Evolutionary conservation across 2,113 vertebrate species (phyloP).

Genomic region (Apeltes quadracus): DNA sequence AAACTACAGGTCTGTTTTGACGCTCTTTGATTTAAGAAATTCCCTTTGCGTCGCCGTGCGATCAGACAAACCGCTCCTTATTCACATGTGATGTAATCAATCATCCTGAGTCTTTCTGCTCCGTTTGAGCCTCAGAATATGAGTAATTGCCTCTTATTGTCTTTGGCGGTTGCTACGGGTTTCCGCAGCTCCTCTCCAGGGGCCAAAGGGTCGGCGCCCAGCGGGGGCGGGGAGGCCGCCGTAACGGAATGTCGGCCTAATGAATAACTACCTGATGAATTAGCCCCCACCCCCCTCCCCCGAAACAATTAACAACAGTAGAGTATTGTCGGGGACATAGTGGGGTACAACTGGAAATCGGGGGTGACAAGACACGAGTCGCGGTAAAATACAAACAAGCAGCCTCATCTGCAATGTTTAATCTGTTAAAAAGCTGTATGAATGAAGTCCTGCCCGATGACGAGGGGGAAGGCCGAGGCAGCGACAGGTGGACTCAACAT

Average conservation of each 20-base stretch:
- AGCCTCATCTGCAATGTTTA: not conserved
- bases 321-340: conserved; percentile 2
- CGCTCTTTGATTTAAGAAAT: conserved; percentile 22
- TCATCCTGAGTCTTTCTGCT: conserved; percentile 65
- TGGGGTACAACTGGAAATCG: not conserved
- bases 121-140: conserved; percentile 66
- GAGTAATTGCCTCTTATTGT: conserved; percentile 71
- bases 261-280: conserved; percentile 57
- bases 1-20: conserved; percentile 23
- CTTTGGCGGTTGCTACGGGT: conserved; percentile 66
- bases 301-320: conserved; percentile 34
- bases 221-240: conserved; percentile 51
- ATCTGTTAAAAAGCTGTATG: no score
- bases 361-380: not conserved
- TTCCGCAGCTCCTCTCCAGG: conserved; percentile 53
- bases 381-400: not conserved
- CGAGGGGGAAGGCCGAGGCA: conserved; percentile 19
- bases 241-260: conserved; percentile 55
- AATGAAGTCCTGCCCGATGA: conserved; percentile 1
- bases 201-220: conserved; percentile 69
- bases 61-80: conserved; percentile 33
- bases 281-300: no score
- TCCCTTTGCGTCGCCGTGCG: conserved; percentile 12
- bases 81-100: conserved; percentile 60
- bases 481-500: conserved; percentile 65